Conservation (phyloP, 37 sponge, comb jelly and placozoan genomes). For the Corticium candelabrum region DNA sequence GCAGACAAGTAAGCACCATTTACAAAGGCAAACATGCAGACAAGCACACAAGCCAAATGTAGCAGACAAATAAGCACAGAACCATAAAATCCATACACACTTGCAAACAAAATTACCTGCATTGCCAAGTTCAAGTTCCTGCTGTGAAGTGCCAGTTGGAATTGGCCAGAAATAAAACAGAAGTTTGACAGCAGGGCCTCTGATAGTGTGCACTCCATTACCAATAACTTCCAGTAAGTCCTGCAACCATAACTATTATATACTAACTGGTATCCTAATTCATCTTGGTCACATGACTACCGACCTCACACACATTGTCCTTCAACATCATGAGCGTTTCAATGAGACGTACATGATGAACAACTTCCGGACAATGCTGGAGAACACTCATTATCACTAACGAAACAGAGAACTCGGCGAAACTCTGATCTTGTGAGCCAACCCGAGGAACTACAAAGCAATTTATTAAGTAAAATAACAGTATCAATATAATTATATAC, state of each 20-base stretch:
- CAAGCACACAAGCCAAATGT: neutral
- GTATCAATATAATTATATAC: no score
- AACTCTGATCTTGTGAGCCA: no score
- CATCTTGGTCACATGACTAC: neutral
- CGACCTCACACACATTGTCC: neutral
- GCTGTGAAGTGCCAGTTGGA: neutral
- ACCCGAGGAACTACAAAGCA: no score
- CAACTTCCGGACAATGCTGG: neutral
- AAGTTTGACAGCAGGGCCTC: neutral
- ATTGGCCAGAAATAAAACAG: neutral
- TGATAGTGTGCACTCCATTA: neutral
- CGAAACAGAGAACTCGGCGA: no score
- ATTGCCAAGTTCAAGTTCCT: neutral
- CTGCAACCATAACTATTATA: neutral
- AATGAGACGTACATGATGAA: neutral
- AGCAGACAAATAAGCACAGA: no score
- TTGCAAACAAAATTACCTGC: neutral
- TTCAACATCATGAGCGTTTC: neutral
- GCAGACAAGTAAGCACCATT: no score
- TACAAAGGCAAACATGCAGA: neutral
- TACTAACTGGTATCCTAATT: neutral
- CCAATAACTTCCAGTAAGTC: neutral
- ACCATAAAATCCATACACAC: no score
- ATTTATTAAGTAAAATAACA: no score
- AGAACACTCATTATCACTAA: neutral